phyloP scores from a whole-genome alignment of 2,888 invertebrate genomes.

The Dilophus febrilis region DNA sequence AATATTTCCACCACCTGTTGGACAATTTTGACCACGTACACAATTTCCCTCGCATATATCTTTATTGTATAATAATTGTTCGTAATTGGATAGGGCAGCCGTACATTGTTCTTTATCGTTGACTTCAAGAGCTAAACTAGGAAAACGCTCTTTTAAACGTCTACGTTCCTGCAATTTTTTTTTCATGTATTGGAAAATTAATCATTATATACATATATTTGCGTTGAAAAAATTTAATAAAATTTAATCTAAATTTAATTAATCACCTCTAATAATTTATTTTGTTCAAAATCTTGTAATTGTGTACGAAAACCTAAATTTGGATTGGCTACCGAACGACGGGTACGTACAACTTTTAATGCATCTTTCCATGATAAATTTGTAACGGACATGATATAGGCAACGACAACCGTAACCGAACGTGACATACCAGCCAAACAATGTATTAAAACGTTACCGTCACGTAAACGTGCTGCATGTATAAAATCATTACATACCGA shows the following conservation, averaged over 20 bases:
- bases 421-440: conserved; percentile 95
- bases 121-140: conserved; percentile 54
- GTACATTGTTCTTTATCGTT: conserved; percentile 61
- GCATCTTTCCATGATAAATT: conserved; percentile 81
- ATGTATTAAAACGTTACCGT: conserved; percentile 85
- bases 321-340: conserved; percentile 85
- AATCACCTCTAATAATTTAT: conserved; percentile 55
- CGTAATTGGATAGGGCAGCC: conserved; percentile 65
- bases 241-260: conserved; percentile 2
- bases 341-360: conserved; percentile 80
- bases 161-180: conserved; percentile 67
- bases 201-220: too few species aligned
- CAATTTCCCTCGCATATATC: conserved; percentile 81
- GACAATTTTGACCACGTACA: conserved; percentile 66
- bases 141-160: conserved; percentile 68
- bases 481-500: conserved; percentile 91
- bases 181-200: too few species aligned
- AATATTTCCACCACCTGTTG: conserved; percentile 52
- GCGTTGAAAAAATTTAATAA: too few species aligned
- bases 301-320: conserved; percentile 92
- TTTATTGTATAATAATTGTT: conserved; percentile 56
- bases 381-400: conserved; percentile 92
- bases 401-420: conserved; percentile 88
- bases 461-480: conserved; percentile 74
- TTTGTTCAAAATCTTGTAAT: conserved; percentile 76